Base-by-base conservation (phyloP, 2,888 invertebrate species). In the Itoplectis maculator region DNA sequence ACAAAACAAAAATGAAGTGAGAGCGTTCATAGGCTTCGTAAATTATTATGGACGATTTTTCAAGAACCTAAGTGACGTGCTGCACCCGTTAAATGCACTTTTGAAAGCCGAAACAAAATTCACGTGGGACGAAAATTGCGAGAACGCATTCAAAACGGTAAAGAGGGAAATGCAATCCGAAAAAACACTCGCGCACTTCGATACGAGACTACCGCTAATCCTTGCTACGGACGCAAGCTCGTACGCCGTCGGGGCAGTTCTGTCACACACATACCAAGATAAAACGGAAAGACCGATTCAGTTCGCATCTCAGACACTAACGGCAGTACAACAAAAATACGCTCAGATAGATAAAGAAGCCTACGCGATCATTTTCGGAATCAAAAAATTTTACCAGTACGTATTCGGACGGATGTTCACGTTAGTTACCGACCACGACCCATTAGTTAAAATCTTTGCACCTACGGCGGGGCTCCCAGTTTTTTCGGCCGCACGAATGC, bases 31-130 rank as follows among this genome's bases (percentile, higher is more conserved):
- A n/a, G 89, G 89, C 13, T 74, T 90, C 18, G 86, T 87, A 6
- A 88, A 89, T 81, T 92, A 90, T 82, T 91, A 92, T 76, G 88
- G 86, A 0, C 84, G 87, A 35, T 91, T 91, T 72, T 75, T 91
- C 5, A 75, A 86, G 84, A 88, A 90, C 72, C 72, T 88, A 45
- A 87, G 88, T 35, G 83, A 84, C 4, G 81, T 89, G 23, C 29
- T 89, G 18, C 84, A 88, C 61, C 88, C 89, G 11, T 63, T 91
- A 23, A 85, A 89, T 73, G 83, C n/a, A n/a, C n/a, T n/a, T n/a
- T n/a, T n/a, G n/a, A n/a, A n/a, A n/a, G n/a, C n/a, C n/a, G n/a
- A n/a, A n/a, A n/a, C n/a, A n/a, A n/a, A 82, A 18, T 88, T 85
- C 40, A 54, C 81, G 13, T 91, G 91, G 90, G 81, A 74, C 11